Conservation (phyloP, 2,113 vertebrate species). For the Chaenogobius annularis region DNA sequence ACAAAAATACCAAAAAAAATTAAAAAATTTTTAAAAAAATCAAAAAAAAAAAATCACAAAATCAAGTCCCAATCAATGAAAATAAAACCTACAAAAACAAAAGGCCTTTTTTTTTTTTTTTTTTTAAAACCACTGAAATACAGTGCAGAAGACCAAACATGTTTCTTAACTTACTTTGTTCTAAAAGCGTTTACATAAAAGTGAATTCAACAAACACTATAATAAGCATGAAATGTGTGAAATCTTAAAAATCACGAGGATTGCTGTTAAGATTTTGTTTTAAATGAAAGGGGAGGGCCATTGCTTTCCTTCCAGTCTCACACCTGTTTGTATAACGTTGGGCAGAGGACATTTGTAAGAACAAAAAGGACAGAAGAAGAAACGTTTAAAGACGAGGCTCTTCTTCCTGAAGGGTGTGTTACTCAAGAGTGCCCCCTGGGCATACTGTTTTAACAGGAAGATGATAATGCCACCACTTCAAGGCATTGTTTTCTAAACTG, state of each 20-base stretch:
- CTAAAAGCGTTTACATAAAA: slow-evolving; percentile 24
- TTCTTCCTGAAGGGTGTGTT: slow-evolving; percentile 50
- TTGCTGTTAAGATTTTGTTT: slow-evolving; percentile 14
- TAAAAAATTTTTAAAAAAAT: slow-evolving; percentile 12
- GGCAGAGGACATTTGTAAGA: slow-evolving; percentile 33
- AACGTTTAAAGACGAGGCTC: slow-evolving; percentile 66
- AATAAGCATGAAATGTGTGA: slow-evolving; percentile 48
- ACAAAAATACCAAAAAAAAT: slow-evolving; percentile 32
- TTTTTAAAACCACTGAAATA: slow-evolving; percentile 41
- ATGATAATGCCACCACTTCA: slow-evolving; percentile 39
- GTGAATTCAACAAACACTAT: slow-evolving; percentile 29
- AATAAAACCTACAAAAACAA: slow-evolving; percentile 26
- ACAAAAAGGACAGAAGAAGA: slow-evolving; percentile 43
- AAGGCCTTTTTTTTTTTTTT: slow-evolving; percentile 23
- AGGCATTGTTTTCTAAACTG: slow-evolving; percentile 61
- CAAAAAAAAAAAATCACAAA: background rate
- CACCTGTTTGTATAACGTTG: slow-evolving; percentile 48
- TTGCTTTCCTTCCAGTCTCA: slow-evolving; percentile 43
- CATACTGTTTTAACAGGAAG: slow-evolving; percentile 45
- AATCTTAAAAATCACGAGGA: slow-evolving; percentile 21
- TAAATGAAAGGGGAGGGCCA: slow-evolving; percentile 30
- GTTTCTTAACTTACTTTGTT: slow-evolving; percentile 21
- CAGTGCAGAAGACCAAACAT: slow-evolving; percentile 35
- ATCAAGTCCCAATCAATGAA: slow-evolving; percentile 25
- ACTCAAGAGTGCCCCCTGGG: slow-evolving; percentile 33